Evolutionary conservation across 1,140 invertebrate genomes (phyloP).

Genomic region (Hycleus cichorii): DNA sequence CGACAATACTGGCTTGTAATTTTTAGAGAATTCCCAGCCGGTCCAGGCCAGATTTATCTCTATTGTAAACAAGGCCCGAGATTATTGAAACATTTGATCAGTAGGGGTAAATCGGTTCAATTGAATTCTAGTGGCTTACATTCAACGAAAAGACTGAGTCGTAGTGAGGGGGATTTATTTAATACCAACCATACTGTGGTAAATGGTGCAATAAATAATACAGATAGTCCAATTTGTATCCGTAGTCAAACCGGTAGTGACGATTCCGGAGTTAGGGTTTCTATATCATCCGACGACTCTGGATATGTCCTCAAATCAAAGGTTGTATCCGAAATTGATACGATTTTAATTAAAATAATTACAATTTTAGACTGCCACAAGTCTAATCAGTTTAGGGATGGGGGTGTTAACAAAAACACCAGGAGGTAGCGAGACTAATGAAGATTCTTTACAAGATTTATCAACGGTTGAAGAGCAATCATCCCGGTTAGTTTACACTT

Average conservation of each 20-base stretch:
- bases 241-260: constrained; percentile 33
- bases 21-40: constrained; percentile 43
- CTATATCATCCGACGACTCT: constrained; percentile 33
- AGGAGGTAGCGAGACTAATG: constrained; percentile 38
- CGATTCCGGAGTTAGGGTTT: constrained; percentile 34
- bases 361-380: constrained; percentile 15
- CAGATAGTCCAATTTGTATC: constrained; percentile 28
- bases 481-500: not conserved
- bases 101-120: constrained; percentile 41
- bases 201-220: constrained; percentile 12
- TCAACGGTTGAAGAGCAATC: constrained; percentile 6
- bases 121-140: constrained; percentile 13
- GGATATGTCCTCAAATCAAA: constrained; percentile 31
- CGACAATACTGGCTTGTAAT: not conserved
- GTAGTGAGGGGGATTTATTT: constrained; percentile 47
- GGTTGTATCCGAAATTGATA: constrained; percentile 7
- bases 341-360: no score
- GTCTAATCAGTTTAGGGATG: constrained; percentile 37
- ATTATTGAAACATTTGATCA: constrained; percentile 43
- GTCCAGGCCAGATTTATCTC: constrained; percentile 45
- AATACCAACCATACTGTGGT: not conserved
- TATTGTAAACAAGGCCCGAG: constrained; percentile 44
- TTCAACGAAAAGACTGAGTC: constrained; percentile 40
- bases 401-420: constrained; percentile 40
- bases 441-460: constrained; percentile 30